These are phyloP conservation scores for Rhagoletis zephyria DNA, from an alignment of 1,140 invertebrate genomes.

Conservation along the genomic window DNA sequence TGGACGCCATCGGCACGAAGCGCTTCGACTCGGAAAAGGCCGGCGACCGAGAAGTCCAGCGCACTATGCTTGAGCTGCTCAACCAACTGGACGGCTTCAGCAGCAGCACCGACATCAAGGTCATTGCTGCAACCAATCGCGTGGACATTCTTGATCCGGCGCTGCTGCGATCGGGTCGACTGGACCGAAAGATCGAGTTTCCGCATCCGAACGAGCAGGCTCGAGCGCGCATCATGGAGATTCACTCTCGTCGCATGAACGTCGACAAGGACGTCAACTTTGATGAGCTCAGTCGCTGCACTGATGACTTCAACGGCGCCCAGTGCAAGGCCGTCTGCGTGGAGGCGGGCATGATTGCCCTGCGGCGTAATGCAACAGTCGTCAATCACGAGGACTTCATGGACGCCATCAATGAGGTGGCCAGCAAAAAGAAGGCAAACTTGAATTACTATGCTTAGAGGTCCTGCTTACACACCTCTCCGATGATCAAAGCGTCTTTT, in stretches of 20 bases:
- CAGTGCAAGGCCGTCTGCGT: constrained; percentile 99
- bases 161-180: constrained; percentile 93
- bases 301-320: constrained; percentile 99
- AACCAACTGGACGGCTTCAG: constrained; percentile 99
- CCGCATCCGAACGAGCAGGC: constrained; percentile 99
- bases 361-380: constrained; percentile 91
- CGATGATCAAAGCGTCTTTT: too few relatives aligned
- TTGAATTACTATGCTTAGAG: constrained; percentile 97
- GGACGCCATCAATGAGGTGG: constrained; percentile 99
- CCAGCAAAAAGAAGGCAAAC: constrained; percentile 99
- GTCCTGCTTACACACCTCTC: too few relatives aligned
- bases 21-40: constrained; percentile 99
- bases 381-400: constrained; percentile 99
- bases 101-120: constrained; percentile 97
- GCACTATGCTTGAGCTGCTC: constrained; percentile 98
- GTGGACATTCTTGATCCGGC: constrained; percentile 99
- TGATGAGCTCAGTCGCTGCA: constrained; percentile 97
- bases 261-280: constrained; percentile 98
- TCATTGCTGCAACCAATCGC: constrained; percentile 98
- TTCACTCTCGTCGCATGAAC: constrained; percentile 99
- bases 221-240: constrained; percentile 98
- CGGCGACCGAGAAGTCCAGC: constrained; percentile 98
- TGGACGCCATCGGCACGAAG: constrained; percentile 99
- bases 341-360: constrained; percentile 99
- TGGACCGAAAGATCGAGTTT: constrained; percentile 99